These are phyloP conservation scores for Numida meleagris DNA, from an alignment of 2,113 vertebrate species.

Conservation along the genomic window DNA sequence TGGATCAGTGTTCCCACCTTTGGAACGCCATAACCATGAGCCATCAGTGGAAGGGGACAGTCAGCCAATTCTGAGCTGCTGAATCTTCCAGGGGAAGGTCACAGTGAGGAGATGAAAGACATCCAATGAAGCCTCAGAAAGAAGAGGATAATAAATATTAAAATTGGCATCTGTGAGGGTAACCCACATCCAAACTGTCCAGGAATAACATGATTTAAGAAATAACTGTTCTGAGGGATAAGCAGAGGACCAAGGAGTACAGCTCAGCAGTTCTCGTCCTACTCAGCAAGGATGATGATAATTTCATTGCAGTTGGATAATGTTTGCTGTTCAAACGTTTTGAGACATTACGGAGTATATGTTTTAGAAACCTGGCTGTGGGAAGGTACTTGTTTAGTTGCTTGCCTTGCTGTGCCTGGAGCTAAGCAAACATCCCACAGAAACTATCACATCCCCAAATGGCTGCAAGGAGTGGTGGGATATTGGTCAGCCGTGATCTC, in stretches of 20 bases:
- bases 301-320: neutral
- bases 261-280: neutral
- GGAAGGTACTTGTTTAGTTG: neutral
- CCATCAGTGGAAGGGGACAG: neutral
- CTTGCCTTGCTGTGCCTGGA: neutral
- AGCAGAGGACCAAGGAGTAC: neutral
- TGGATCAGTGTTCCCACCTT: neutral
- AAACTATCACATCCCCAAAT: neutral
- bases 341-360: neutral
- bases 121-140: neutral
- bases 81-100: neutral
- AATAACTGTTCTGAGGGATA: neutral
- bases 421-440: neutral
- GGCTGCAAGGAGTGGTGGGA: neutral
- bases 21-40: accelerated
- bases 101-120: neutral
- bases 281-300: neutral
- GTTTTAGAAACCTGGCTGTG: neutral
- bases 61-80: neutral
- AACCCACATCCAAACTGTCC: neutral
- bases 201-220: neutral
- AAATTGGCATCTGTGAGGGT: neutral
- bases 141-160: neutral
- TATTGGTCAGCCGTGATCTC: neutral
- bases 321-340: neutral